phyloP scores from a whole-genome alignment of 2,113 vertebrate genomes.

The Sturnira hondurensis region DNA sequence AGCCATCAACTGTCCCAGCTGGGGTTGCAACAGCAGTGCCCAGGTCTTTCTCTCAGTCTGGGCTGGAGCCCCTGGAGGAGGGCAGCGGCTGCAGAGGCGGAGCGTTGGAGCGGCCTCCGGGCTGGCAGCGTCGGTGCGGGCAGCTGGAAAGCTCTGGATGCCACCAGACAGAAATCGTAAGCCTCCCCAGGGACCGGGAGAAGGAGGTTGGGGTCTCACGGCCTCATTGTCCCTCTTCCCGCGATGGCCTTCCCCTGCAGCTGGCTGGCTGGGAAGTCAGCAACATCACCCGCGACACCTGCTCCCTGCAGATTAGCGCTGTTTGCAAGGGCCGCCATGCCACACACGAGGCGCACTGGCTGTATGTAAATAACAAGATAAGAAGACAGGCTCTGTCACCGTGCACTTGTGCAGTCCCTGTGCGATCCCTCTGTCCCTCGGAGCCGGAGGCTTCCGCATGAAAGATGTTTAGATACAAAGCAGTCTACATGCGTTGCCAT shows the following conservation, averaged over 20 bases:
- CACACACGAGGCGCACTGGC: neutral
- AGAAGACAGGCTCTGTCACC: neutral
- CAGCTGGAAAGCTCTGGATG: constrained; percentile 8
- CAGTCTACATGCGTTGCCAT: neutral
- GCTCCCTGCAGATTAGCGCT: neutral
- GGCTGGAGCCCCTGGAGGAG: neutral
- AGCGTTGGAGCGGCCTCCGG: neutral
- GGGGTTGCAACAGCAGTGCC: neutral
- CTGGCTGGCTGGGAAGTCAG: neutral
- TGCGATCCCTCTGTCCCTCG: neutral
- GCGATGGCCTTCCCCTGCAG: neutral
- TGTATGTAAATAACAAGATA: constrained; percentile 31
- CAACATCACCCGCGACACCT: neutral
- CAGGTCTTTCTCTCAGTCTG: neutral
- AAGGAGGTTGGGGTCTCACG: neutral
- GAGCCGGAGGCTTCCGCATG: neutral
- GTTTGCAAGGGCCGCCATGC: neutral
- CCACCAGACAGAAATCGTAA: neutral
- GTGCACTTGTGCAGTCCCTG: neutral
- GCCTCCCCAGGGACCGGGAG: neutral
- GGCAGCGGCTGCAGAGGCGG: neutral
- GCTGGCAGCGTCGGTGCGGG: neutral
- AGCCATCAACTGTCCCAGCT: neutral
- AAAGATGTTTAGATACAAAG: neutral
- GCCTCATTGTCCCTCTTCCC: neutral